Evolutionary conservation across 1,140 invertebrate genomes (phyloP).

Genomic region (Apis laboriosa): DNA sequence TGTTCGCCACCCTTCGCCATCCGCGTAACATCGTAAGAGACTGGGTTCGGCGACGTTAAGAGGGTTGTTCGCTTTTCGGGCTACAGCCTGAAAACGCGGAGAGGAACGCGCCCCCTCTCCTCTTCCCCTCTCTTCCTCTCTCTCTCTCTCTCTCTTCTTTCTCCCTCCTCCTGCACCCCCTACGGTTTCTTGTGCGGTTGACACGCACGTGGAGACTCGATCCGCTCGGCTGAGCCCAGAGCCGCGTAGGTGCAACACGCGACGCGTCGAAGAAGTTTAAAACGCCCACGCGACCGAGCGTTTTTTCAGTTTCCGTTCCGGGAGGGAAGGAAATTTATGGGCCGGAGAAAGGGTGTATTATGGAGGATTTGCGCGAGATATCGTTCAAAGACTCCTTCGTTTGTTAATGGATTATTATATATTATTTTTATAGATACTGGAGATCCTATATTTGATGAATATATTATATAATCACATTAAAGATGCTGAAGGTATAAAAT

Average conservation of each 20-base stretch:
- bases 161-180: no score
- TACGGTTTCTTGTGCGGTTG: conserved; percentile 7
- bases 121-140: no score
- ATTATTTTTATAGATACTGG: no score
- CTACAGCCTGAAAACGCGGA: conserved; percentile 14
- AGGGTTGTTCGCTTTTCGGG: conserved; percentile 33
- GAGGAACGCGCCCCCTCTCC: background rate
- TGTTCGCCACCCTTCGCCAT: conserved; percentile 12
- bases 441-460: no score
- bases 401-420: no score
- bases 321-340: background rate
- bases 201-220: conserved; percentile 35
- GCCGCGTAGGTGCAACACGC: conserved; percentile 9
- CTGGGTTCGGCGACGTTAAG: conserved; percentile 41
- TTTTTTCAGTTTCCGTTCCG: background rate
- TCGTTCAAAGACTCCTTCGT: background rate
- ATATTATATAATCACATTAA: no score
- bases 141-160: no score
- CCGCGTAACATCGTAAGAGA: conserved; percentile 57
- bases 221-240: background rate
- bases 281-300: background rate
- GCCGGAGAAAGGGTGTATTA: background rate
- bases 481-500: no score
- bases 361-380: background rate
- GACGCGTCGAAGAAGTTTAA: background rate